Conservation (phyloP, 1,140 invertebrate species). For the Globodera rostochiensis region DNA sequence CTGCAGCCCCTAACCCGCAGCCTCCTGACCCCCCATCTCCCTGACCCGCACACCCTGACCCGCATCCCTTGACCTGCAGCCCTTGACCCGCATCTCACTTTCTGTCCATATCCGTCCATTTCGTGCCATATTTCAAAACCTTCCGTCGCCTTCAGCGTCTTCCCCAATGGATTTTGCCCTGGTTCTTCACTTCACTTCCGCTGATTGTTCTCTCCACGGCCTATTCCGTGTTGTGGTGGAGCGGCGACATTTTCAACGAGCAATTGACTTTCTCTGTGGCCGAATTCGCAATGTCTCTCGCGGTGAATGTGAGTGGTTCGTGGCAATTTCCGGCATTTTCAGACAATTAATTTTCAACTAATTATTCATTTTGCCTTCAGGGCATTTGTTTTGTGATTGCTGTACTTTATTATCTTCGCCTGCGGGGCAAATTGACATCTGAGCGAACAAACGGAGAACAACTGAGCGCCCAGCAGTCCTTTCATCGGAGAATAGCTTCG, state of each 20-base stretch:
- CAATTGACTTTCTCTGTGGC: conserved; percentile 62
- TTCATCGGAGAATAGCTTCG: not conserved
- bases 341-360: conserved; percentile 26
- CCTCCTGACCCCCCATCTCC: too few species aligned
- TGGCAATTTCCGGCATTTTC: too few species aligned
- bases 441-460: conserved; percentile 34
- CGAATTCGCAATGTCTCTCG: conserved; percentile 61
- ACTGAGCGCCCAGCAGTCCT: not conserved
- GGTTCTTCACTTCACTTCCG: conserved; percentile 59
- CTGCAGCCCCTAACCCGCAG: too few species aligned
- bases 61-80: too few species aligned
- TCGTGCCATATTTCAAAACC: not conserved
- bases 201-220: conserved; percentile 57
- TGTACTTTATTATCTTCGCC: conserved; percentile 59
- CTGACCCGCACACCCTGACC: too few species aligned
- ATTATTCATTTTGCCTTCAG: conserved; percentile 32
- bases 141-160: conserved; percentile 41
- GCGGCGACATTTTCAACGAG: conserved; percentile 62
- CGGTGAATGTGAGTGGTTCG: conserved; percentile 54
- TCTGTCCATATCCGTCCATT: not conserved
- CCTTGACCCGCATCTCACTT: too few species aligned
- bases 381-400: conserved; percentile 60
- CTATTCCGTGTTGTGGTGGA: conserved; percentile 64
- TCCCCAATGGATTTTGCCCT: conserved; percentile 53
- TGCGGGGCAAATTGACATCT: conserved; percentile 51